phyloP scores from a whole-genome alignment of 1,140 invertebrate genomes.

The Caenorhabditis brenneri region DNA sequence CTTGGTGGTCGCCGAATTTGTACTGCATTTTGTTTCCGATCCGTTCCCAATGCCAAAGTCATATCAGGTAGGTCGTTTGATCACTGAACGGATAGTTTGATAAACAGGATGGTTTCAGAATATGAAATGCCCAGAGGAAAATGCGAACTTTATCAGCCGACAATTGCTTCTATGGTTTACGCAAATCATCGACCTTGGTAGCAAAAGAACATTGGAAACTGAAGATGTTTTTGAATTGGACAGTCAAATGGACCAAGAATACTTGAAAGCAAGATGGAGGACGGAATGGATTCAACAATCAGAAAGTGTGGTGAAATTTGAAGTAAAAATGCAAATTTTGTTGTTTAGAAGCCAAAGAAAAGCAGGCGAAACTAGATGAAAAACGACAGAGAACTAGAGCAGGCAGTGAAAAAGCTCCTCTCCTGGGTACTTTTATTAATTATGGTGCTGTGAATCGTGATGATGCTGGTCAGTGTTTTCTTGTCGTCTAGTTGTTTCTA shows the following conservation, averaged over 20 bases:
- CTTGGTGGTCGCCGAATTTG: constrained; percentile 46
- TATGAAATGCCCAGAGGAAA: constrained; percentile 51
- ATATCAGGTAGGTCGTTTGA: neutral
- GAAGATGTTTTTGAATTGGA: constrained; percentile 56
- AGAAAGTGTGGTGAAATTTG: neutral
- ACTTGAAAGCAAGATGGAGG: constrained; percentile 47
- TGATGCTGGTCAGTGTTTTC: neutral
- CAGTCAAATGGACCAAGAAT: constrained; percentile 46
- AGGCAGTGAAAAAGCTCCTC: neutral
- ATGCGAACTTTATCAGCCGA: constrained; percentile 56
- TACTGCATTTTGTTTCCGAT: constrained; percentile 56
- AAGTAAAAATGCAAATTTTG: neutral
- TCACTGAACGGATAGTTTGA: neutral
- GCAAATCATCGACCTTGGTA: constrained; percentile 44
- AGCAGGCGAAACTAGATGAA: constrained; percentile 3
- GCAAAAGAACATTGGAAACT: constrained; percentile 51
- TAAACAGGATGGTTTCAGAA: neutral
- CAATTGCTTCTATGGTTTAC: constrained; percentile 55
- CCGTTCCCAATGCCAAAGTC: constrained; percentile 47
- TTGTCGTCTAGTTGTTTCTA: neutral
- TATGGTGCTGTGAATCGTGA: constrained; percentile 22
- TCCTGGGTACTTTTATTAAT: constrained; percentile 22
- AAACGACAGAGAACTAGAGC: neutral
- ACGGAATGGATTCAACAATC: constrained; percentile 48
- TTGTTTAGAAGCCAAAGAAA: neutral